Conservation (phyloP, 2,113 vertebrate species). For the Eublepharis macularius region DNA sequence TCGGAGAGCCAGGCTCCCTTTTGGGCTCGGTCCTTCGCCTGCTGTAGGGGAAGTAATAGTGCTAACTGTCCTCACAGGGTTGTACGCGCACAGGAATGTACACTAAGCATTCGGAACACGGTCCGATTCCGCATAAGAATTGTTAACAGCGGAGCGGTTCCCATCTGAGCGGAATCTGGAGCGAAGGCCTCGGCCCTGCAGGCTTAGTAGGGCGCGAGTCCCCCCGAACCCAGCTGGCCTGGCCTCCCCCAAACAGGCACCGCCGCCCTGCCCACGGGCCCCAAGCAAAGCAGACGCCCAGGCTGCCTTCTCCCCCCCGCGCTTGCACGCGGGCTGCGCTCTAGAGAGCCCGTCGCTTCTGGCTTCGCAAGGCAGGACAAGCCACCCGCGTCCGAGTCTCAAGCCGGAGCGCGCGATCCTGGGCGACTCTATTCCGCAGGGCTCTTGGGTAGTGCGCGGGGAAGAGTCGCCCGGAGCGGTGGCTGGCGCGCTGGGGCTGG, state of each 20-base stretch:
- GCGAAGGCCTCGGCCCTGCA: neutral
- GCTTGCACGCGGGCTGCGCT: no score
- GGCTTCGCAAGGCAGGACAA: no score
- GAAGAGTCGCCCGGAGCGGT: neutral
- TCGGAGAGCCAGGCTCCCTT: no score
- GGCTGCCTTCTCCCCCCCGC: no score
- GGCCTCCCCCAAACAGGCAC: neutral
- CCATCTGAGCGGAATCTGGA: neutral
- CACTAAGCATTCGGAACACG: neutral
- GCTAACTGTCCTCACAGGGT: neutral
- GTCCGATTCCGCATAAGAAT: no score
- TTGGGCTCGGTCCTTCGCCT: neutral
- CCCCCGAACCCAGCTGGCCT: neutral
- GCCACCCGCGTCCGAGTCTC: no score
- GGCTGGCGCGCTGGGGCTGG: neutral
- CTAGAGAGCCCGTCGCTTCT: no score
- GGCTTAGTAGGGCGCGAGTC: neutral
- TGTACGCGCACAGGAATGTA: neutral
- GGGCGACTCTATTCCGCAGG: no score
- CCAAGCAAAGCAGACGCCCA: neutral
- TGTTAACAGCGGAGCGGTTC: no score
- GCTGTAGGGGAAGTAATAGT: neutral
- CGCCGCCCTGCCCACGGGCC: no score
- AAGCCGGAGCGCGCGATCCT: no score
- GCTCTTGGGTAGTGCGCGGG: no score